These are phyloP conservation scores for Brienomyrus brachyistius DNA, from an alignment of 2,113 vertebrate species.

Conservation along the genomic window DNA sequence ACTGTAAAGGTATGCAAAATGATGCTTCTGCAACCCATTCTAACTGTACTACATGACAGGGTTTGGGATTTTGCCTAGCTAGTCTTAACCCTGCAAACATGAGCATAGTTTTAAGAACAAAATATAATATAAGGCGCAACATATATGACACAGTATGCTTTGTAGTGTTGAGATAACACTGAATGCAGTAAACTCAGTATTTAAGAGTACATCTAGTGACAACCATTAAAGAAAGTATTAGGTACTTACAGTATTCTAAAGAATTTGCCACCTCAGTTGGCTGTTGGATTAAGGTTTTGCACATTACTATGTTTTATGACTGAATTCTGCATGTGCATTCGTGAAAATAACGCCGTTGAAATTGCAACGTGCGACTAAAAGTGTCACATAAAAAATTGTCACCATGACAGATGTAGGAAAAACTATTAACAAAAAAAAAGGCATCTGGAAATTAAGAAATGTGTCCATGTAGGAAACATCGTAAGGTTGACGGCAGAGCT, in stretches of 20 bases:
- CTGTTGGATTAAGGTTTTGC: conserved; percentile 42
- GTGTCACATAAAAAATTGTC: conserved; percentile 8
- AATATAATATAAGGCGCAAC: neutral
- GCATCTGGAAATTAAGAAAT: neutral
- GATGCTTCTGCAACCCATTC: neutral
- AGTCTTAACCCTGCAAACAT: neutral
- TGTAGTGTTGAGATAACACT: neutral
- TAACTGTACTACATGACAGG: neutral
- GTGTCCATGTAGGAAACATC: neutral
- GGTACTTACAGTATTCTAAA: conserved; percentile 13
- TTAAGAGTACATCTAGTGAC: neutral
- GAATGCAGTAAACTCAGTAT: neutral
- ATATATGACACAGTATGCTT: neutral
- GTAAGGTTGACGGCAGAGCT: neutral
- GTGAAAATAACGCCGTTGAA: neutral
- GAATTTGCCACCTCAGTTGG: conserved; percentile 32
- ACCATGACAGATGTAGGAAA: neutral
- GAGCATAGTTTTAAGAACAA: neutral
- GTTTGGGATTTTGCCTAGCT: neutral
- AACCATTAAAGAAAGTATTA: neutral
- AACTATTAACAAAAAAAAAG: neutral
- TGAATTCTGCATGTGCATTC: conserved; percentile 7
- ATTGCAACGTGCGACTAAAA: conserved; percentile 28
- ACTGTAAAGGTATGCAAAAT: conserved; percentile 27
- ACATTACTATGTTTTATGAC: conserved; percentile 34